These are phyloP conservation scores for Leptinotarsa defecta DNA, from an alignment of 1,140 invertebrate genomes.

Conservation along the genomic window DNA sequence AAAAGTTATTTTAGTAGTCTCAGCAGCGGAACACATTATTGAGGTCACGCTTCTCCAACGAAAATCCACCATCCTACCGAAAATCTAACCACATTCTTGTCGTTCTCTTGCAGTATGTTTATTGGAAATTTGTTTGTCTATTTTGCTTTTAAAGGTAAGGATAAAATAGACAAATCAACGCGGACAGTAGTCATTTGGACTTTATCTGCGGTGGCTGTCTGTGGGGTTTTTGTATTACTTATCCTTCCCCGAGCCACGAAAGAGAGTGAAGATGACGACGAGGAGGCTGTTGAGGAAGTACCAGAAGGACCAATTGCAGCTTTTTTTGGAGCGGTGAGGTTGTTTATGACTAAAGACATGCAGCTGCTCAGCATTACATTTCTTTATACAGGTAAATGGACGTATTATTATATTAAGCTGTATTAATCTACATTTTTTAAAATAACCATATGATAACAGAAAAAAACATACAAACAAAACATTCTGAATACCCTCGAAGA, in stretches of 20 bases:
- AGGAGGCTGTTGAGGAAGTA: conserved; percentile 62
- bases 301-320: conserved; percentile 67
- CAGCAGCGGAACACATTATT: background rate
- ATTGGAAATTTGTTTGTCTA: conserved; percentile 94
- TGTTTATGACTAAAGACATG: conserved; percentile 85
- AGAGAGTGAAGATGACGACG: conserved; percentile 62
- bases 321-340: conserved; percentile 71
- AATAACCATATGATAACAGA: too few relatives aligned
- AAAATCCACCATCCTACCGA: background rate
- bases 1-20: too few relatives aligned
- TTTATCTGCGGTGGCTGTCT: conserved; percentile 67
- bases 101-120: conserved; percentile 74
- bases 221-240: conserved; percentile 73
- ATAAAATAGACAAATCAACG: conserved; percentile 67
- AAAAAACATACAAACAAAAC: too few relatives aligned
- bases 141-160: conserved; percentile 81
- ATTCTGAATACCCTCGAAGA: too few relatives aligned
- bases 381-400: conserved; percentile 78
- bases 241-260: conserved; percentile 63
- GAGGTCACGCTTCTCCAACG: background rate
- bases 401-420: background rate
- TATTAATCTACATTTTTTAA: too few relatives aligned
- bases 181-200: conserved; percentile 77
- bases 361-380: conserved; percentile 82
- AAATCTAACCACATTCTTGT: background rate